A percentile compares a stretch with the other conserved stretches of the same genome.
These are phyloP conservation scores for Thyatira batis DNA, from an alignment of 2,888 invertebrate species.

Conservation along the genomic window DNA sequence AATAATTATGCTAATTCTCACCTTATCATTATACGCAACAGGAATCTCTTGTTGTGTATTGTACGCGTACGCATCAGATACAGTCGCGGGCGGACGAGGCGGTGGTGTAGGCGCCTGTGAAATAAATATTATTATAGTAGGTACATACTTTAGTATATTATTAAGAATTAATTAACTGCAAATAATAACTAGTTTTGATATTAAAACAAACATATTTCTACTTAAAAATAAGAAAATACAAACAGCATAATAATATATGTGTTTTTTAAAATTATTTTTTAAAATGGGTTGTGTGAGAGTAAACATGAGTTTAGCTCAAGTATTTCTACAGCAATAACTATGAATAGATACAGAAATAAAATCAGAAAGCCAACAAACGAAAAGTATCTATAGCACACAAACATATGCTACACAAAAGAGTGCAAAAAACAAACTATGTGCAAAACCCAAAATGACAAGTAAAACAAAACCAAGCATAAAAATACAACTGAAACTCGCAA, in stretches of 20 bases:
- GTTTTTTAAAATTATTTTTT: too few species aligned
- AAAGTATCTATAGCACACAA: neutral
- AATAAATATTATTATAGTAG: conserved; percentile 4
- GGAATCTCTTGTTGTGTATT: conserved; percentile 86
- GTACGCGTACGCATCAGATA: conserved; percentile 67
- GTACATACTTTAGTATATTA: too few species aligned
- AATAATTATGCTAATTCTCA: too few species aligned
- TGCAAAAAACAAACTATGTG: conserved; percentile 16
- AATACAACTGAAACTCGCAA: conserved; percentile 10
- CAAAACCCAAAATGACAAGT: conserved; percentile 16
- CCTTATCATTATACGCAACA: conserved; percentile 96
- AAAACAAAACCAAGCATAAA: conserved; percentile 13
- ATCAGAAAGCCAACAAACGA: neutral
- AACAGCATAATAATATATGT: too few species aligned
- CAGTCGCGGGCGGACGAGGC: conserved; percentile 84
- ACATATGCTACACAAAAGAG: conserved; percentile 11
- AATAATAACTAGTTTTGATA: too few species aligned
- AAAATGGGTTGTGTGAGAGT: too few species aligned
- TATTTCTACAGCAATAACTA: too few species aligned
- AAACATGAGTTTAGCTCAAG: too few species aligned
- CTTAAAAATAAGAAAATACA: too few species aligned
- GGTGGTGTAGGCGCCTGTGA: conserved; percentile 88
- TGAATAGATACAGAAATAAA: too few species aligned
- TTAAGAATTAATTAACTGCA: too few species aligned
- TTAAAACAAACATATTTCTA: too few species aligned